A percentile compares a stretch with the other conserved stretches of the same genome.
Conservation (phyloP, 2,888 invertebrate species). For the Netelia melanura region DNA sequence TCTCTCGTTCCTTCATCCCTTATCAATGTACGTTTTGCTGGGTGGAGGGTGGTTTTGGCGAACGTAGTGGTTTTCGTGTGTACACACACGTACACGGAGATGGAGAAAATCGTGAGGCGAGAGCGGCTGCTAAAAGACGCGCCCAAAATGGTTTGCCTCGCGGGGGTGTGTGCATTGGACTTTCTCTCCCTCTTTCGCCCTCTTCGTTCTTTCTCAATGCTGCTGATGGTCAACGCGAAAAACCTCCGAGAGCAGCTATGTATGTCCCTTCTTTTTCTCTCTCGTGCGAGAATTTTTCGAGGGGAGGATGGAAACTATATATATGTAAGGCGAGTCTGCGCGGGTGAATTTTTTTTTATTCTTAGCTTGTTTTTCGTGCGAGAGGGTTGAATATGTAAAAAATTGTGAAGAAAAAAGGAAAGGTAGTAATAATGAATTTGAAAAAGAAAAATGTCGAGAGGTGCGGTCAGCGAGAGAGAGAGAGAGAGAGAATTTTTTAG, state of each 20-base stretch:
- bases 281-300: conserved; percentile 51
- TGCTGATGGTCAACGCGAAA: conserved; percentile 64
- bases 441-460: background rate
- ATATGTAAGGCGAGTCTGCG: conserved; percentile 34
- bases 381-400: background rate
- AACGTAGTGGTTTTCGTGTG: conserved; percentile 56
- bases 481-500: background rate
- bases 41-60: conserved; percentile 50
- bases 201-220: conserved; percentile 24
- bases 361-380: too few relatives aligned
- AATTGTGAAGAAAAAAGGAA: background rate
- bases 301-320: conserved; percentile 12
- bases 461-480: too few relatives aligned
- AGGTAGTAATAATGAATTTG: background rate
- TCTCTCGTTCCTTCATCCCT: conserved; percentile 52
- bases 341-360: conserved; percentile 32
- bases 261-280: conserved; percentile 51
- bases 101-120: conserved; percentile 38
- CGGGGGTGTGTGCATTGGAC: conserved; percentile 64
- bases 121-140: conserved; percentile 80
- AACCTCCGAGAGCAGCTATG: conserved; percentile 52
- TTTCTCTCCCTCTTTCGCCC: conserved; percentile 1
- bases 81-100: conserved; percentile 35
- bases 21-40: conserved; percentile 58
- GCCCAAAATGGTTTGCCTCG: conserved; percentile 79